phyloP scores from a whole-genome alignment of 2,888 invertebrate species.

The Drosophila phalerata region DNA sequence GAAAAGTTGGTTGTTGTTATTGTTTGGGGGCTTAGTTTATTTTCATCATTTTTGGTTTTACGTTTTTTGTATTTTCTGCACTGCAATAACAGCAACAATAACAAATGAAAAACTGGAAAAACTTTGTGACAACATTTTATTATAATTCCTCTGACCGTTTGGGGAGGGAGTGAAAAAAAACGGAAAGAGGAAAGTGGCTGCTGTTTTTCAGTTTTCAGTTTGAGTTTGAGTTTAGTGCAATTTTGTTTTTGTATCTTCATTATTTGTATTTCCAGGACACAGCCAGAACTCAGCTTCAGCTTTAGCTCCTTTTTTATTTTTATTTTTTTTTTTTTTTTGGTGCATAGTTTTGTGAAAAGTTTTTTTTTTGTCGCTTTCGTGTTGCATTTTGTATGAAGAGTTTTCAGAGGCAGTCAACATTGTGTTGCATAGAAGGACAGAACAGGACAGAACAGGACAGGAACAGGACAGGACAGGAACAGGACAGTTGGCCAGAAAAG shows the following conservation, averaged over 20 bases:
- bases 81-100: slow-evolving; percentile 33
- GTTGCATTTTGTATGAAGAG: slow-evolving; percentile 70
- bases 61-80: slow-evolving; percentile 14
- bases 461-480: slow-evolving; percentile 12
- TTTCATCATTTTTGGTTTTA: slow-evolving; percentile 16
- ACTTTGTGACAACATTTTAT: slow-evolving; percentile 81
- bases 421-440: slow-evolving; percentile 54
- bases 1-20: slow-evolving; percentile 79
- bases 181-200: slow-evolving; percentile 15
- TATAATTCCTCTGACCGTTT: slow-evolving; percentile 68
- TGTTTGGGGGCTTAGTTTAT: slow-evolving; percentile 60
- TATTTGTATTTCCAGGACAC: slow-evolving; percentile 64
- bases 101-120: slow-evolving; percentile 57
- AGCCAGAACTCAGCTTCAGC: slow-evolving; percentile 6
- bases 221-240: slow-evolving; percentile 59
- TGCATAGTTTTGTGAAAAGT: slow-evolving; percentile 60
- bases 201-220: slow-evolving; percentile 25
- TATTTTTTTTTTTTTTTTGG: slow-evolving; percentile 22
- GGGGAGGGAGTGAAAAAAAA: not conserved
- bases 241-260: slow-evolving; percentile 69
- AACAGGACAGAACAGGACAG: slow-evolving; percentile 43
- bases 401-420: slow-evolving; percentile 52
- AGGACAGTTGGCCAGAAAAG: slow-evolving; percentile 61
- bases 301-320: slow-evolving; percentile 6
- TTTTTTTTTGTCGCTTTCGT: slow-evolving; percentile 64